A percentile compares a stretch with the other conserved stretches of the same genome.
These are phyloP conservation scores for Antechinus flavipes DNA, from an alignment of 2,113 vertebrate species.

Conservation along the genomic window DNA sequence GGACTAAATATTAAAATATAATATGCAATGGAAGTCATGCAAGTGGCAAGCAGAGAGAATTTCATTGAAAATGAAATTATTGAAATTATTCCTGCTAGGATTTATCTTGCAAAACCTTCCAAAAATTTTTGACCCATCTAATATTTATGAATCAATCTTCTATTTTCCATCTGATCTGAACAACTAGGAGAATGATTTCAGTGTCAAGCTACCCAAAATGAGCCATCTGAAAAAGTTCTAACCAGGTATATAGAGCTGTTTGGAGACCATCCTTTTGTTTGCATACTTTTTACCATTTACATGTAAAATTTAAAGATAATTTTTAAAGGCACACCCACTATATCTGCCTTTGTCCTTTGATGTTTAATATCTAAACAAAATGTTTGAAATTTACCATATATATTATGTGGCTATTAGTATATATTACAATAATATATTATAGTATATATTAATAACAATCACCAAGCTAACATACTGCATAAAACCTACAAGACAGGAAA, in stretches of 20 bases:
- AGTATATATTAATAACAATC: constrained; percentile 44
- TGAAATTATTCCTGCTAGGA: constrained; percentile 64
- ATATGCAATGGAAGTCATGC: too few species aligned
- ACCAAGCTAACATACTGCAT: constrained; percentile 24
- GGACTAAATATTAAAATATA: too few species aligned
- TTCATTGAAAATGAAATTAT: constrained; percentile 75
- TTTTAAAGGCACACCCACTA: constrained; percentile 58
- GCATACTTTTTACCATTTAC: background rate
- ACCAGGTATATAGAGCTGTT: constrained; percentile 8
- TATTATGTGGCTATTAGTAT: background rate
- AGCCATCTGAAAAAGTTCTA: background rate
- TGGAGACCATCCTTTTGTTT: background rate
- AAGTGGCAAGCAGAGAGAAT: too few species aligned
- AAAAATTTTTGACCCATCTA: constrained; percentile 72
- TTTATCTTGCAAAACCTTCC: constrained; percentile 65
- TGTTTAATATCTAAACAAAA: constrained; percentile 66
- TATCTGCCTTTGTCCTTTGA: constrained; percentile 43
- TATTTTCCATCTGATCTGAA: constrained; percentile 52
- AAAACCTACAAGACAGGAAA: constrained; percentile 22
- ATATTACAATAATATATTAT: too few species aligned
- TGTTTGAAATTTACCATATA: constrained; percentile 56
- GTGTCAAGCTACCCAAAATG: constrained; percentile 27
- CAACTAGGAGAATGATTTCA: constrained; percentile 33
- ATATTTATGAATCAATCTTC: constrained; percentile 76
- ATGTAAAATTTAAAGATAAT: constrained; percentile 32